Evolutionary conservation across 2,888 invertebrate species (phyloP).

Genomic region (Hirudinaria manillensis): DNA sequence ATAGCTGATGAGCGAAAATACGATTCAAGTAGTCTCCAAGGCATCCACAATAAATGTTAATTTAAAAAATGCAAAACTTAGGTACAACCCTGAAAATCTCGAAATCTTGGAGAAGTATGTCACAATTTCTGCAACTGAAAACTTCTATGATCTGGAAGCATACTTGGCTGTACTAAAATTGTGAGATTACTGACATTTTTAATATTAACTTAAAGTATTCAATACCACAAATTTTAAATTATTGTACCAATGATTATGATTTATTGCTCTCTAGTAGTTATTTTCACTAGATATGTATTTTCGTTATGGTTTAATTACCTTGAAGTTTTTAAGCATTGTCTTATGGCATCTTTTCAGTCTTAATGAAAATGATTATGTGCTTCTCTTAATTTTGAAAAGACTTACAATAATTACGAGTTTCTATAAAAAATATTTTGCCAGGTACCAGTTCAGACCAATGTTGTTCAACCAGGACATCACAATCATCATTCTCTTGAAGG

Average conservation of each 20-base stretch:
- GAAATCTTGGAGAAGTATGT: slow-evolving; percentile 84
- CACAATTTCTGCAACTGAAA: slow-evolving; percentile 82
- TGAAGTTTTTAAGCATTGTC: no score
- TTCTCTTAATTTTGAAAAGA: not conserved
- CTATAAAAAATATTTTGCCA: slow-evolving; percentile 37
- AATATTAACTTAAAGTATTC: not conserved
- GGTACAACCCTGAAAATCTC: slow-evolving; percentile 93
- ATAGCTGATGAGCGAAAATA: no score
- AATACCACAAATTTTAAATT: not conserved
- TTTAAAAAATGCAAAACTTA: slow-evolving; percentile 52
- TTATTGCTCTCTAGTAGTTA: not conserved
- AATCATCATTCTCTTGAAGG: slow-evolving; percentile 83
- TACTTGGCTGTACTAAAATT: slow-evolving; percentile 91
- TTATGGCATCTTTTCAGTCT: not conserved
- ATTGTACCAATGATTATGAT: not conserved
- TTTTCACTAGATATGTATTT: not conserved
- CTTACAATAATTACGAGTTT: not conserved
- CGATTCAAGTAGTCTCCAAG: no score
- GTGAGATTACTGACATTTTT: slow-evolving; percentile 19
- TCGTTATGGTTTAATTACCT: no score
- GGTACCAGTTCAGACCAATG: slow-evolving; percentile 87
- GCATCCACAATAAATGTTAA: no score
- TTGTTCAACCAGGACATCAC: slow-evolving; percentile 70
- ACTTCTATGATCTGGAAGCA: slow-evolving; percentile 91
- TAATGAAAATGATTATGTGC: not conserved